Evolutionary conservation across 2,797 vertebrate genomes (phyloP).

Genomic region (Petrocephalus schoutedeni): DNA sequence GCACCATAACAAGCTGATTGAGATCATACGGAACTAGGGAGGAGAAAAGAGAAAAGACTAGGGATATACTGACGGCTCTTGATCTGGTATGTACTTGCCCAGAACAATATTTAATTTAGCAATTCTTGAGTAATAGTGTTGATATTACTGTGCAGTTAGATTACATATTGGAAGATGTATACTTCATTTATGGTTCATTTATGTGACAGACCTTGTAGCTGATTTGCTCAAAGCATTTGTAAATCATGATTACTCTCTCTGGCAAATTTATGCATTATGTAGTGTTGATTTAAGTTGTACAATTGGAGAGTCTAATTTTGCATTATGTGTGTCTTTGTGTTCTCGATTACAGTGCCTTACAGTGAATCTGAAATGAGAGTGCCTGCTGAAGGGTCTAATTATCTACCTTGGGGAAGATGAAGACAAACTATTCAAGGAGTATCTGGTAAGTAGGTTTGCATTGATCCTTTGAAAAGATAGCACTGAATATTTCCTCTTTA

Average conservation of each 20-base stretch:
- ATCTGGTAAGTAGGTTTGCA: neutral
- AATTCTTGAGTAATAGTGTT: too few relatives aligned
- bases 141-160: too few relatives aligned
- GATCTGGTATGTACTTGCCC: slow-evolving; percentile 28
- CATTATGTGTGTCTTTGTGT: neutral
- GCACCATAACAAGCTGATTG: slow-evolving; percentile 17
- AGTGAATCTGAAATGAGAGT: neutral
- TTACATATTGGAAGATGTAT: too few relatives aligned
- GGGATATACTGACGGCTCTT: slow-evolving; percentile 24
- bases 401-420: neutral
- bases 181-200: too few relatives aligned
- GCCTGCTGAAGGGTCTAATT: neutral
- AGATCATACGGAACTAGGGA: slow-evolving; percentile 21
- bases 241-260: too few relatives aligned
- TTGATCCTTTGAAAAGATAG: neutral
- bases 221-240: too few relatives aligned
- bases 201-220: too few relatives aligned
- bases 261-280: too few relatives aligned
- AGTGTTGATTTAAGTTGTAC: neutral
- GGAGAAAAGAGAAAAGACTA: slow-evolving; percentile 25
- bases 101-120: neutral
- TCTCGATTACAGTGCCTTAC: neutral
- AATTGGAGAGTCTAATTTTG: neutral
- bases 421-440: neutral
- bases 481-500: neutral